Evolutionary conservation across 2,797 vertebrate species (phyloP).

Genomic region (Scleropages formosus): DNA sequence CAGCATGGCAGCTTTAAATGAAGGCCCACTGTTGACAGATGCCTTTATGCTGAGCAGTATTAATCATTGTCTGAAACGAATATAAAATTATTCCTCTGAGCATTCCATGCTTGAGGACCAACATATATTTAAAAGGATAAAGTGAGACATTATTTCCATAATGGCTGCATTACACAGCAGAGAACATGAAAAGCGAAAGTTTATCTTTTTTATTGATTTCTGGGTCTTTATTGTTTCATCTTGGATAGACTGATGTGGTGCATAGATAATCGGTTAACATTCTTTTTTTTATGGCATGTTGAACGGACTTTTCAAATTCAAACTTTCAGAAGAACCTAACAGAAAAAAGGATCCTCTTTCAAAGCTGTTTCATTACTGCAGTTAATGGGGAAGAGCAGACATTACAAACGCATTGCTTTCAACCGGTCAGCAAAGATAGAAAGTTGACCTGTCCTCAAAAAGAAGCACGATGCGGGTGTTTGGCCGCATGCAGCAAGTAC

Average conservation of each 20-base stretch:
- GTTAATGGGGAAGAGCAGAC: conserved; percentile 51
- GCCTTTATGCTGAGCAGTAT: conserved; percentile 6
- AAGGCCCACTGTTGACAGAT: not conserved
- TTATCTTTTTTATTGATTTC: conserved; percentile 34
- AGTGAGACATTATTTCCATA: not conserved
- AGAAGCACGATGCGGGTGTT: not conserved
- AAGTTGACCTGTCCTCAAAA: not conserved
- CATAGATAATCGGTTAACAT: conserved; percentile 49
- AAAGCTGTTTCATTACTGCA: conserved; percentile 36
- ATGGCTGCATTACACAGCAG: conserved; percentile 10
- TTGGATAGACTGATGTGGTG: conserved; percentile 12
- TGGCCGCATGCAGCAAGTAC: not conserved
- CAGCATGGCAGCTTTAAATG: not conserved
- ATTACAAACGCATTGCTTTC: conserved; percentile 8
- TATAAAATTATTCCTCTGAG: conserved; percentile 20
- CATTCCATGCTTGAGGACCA: not conserved
- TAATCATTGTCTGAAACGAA: conserved; percentile 11
- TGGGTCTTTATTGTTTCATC: conserved; percentile 32
- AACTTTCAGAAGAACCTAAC: conserved; percentile 43
- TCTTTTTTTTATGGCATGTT: not conserved
- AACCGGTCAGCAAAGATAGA: not conserved
- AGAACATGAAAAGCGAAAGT: conserved; percentile 25
- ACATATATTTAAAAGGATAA: conserved; percentile 17
- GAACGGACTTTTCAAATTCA: not conserved
- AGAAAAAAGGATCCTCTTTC: conserved; percentile 34